These are phyloP conservation scores for Drosophila quasianomalipes DNA, from an alignment of 2,888 invertebrate species.

Conservation along the genomic window DNA sequence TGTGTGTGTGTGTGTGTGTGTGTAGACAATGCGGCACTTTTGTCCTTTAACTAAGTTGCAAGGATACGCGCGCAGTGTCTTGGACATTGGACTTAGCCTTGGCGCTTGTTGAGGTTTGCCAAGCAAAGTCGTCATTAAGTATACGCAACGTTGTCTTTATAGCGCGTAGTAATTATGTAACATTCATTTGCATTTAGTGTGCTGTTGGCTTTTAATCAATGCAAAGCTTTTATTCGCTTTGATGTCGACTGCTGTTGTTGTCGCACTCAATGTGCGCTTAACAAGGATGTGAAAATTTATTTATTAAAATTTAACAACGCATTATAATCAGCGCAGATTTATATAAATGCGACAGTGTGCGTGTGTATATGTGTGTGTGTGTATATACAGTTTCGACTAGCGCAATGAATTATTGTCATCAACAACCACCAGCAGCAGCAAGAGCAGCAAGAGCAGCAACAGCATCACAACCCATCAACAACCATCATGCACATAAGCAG, in stretches of 20 bases:
- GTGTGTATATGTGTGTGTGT: conserved; percentile 46
- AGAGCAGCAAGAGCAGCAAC: conserved; percentile 37
- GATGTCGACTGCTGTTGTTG: conserved; percentile 25
- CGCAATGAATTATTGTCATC: conserved; percentile 64
- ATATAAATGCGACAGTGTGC: conserved; percentile 42
- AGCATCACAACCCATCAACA: conserved; percentile 53
- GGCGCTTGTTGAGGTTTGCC: conserved; percentile 20
- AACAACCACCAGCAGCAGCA: conserved; percentile 61
- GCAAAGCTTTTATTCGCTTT: conserved; percentile 42
- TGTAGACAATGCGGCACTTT: conserved; percentile 68
- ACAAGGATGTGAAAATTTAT: conserved; percentile 83
- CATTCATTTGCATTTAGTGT: conserved; percentile 69
- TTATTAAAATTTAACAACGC: conserved; percentile 83
- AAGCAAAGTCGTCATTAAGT: conserved; percentile 68
- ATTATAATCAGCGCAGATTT: conserved; percentile 82
- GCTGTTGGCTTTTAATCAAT: conserved; percentile 67
- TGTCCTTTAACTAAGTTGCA: conserved; percentile 69
- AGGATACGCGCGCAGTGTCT: conserved; percentile 55
- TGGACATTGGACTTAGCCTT: conserved; percentile 36
- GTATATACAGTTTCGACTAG: conserved; percentile 46
- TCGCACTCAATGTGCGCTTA: conserved; percentile 70
- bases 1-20: conserved; percentile 17
- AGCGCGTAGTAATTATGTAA: conserved; percentile 62
- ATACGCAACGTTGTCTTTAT: conserved; percentile 64
- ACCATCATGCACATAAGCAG: conserved; percentile 66